Evolutionary conservation across 2,113 vertebrate species (phyloP), one percentile per base, ranked within the genome.

Genomic region (Upupa epops): DNA sequence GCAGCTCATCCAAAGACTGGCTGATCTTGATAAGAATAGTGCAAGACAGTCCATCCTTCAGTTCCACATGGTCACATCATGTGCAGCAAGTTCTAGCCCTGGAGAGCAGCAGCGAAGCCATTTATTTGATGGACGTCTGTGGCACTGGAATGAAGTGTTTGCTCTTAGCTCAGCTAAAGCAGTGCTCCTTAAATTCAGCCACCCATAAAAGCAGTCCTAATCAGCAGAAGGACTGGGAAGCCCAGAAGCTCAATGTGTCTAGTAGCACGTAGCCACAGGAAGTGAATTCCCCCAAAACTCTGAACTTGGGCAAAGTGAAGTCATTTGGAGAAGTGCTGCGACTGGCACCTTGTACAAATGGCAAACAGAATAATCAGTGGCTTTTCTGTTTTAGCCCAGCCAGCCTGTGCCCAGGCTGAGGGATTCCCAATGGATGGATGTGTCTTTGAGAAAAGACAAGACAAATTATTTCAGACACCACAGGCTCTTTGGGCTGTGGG

Each of bases 111-210:
- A 86, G 6, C 0, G 0, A 86, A 91, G 28, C 18, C 16, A 9
- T 84, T 69, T 0, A 9, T 84, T 69, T 0, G 0, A 72, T 54
- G 12, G 32, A 24, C 28, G 85, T 84, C 4, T 24, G 9, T 79
- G 58, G 17, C 66, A 46, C 9, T 52, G 26, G 26, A 60, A 59
- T 55, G 16, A 26, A 71, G 5, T 24, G 81, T 84, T 14, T 70
- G 15, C 48, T 89, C 68, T 90, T 89, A 73, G 49, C 40, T 81
- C 69, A 91, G 28, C 55, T 82, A 79, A 89, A 89, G 28, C 37
- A 28, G 61, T 65, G 20, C 10, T 79, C 15, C 56, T 89, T 81
- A 63, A 72, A 48, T 82, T 66, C 64, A 76, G 8, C 26, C 11
- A 42, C 68, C 21, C 64, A 17, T 74, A 81, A 61, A 40, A 37